Percentiles rank a stretch among this genome's conserved stretches.
These are phyloP conservation scores for Rhagium mordax DNA, from an alignment of 2,888 invertebrate species.

Conservation along the genomic window DNA sequence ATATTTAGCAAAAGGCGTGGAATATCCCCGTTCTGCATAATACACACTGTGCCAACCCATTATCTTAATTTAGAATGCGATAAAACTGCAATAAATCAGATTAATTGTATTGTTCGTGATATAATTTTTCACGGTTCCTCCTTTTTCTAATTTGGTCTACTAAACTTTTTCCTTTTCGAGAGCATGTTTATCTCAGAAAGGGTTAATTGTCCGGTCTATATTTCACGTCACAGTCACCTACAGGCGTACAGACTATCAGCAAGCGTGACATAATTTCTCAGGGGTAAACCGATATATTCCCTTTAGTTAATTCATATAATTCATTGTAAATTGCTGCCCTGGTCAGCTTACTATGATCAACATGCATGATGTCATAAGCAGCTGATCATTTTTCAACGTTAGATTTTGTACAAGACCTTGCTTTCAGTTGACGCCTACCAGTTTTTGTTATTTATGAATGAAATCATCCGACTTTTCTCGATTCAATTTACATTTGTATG, in stretches of 20 bases:
- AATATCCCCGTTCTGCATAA: conserved; percentile 11
- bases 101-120: conserved; percentile 53
- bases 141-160: conserved; percentile 50
- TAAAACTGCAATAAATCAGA: conserved; percentile 62
- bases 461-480: conserved; percentile 46
- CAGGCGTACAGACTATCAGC: conserved; percentile 39
- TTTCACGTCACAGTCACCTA: conserved; percentile 55
- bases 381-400: conserved; percentile 57
- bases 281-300: conserved; percentile 44
- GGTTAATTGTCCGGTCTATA: conserved; percentile 56
- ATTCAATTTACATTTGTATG: conserved; percentile 41
- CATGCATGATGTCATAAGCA: conserved; percentile 56
- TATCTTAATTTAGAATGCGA: conserved; percentile 45
- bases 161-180: conserved; percentile 42
- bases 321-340: conserved; percentile 54
- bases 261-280: conserved; percentile 48
- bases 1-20: not conserved
- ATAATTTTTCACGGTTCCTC: conserved; percentile 51
- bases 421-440: conserved; percentile 44
- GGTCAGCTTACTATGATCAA: conserved; percentile 56
- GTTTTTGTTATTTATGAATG: conserved; percentile 53
- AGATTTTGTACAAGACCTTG: conserved; percentile 42
- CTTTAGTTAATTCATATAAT: conserved; percentile 53
- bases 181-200: conserved; percentile 54
- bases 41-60: conserved; percentile 37